A percentile compares a stretch with the other conserved stretches of the same genome.
Evolutionary conservation across 2,888 invertebrate genomes (phyloP).

Genomic region (Cephus runcator): DNA sequence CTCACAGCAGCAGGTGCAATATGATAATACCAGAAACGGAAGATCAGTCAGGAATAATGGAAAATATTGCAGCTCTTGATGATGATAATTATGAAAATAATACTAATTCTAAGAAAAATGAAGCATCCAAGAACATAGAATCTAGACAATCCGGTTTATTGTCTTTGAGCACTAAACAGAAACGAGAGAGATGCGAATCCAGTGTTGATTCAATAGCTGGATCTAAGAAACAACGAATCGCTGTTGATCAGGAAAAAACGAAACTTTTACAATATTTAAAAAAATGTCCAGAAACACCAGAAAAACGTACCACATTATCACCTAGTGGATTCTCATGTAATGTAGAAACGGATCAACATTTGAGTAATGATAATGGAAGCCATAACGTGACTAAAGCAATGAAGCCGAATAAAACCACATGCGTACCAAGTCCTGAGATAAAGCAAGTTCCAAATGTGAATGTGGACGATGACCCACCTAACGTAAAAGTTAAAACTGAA

Average conservation of each 20-base stretch:
- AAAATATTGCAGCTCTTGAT: not conserved
- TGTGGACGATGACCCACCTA: not conserved
- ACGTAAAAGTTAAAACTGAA: not conserved
- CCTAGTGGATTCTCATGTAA: not conserved
- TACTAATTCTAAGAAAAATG: not conserved
- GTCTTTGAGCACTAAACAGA: not conserved
- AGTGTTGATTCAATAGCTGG: conserved; percentile 3
- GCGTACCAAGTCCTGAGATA: not conserved
- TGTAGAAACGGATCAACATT: not conserved
- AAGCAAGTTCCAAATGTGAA: not conserved
- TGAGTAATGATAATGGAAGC: not conserved
- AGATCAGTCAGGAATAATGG: not conserved
- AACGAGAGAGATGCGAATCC: not conserved
- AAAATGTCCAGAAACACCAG: not conserved
- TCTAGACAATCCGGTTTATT: not conserved
- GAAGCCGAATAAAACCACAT: not conserved
- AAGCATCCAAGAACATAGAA: not conserved
- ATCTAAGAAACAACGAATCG: not conserved
- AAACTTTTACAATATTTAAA: not conserved
- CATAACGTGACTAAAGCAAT: not conserved
- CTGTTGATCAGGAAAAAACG: not conserved
- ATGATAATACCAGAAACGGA: not conserved
- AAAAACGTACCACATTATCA: not conserved
- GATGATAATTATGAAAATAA: not conserved
- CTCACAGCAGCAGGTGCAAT: not conserved